A percentile compares a stretch with the other conserved stretches of the same genome.
Evolutionary conservation across 1,140 invertebrate genomes (phyloP).

Genomic region (Pinna nobilis): DNA sequence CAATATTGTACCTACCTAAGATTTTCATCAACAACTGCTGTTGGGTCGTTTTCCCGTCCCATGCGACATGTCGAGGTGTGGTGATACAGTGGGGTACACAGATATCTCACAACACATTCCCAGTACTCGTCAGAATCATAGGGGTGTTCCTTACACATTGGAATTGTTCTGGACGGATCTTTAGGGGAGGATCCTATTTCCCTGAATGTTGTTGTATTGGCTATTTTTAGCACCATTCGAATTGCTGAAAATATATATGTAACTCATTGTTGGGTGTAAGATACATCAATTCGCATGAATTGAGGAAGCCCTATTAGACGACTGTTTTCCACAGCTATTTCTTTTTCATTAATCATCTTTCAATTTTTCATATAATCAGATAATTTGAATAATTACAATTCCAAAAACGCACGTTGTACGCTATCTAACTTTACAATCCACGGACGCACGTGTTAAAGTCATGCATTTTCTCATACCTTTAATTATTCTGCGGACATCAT

Average conservation of each 20-base stretch:
- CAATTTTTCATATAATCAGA: no score
- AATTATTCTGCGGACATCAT: slow-evolving; percentile 50
- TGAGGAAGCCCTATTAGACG: no score
- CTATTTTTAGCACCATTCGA: not conserved
- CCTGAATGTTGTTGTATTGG: not conserved
- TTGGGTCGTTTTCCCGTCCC: slow-evolving; percentile 88
- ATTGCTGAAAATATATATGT: not conserved
- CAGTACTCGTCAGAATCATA: slow-evolving; percentile 64
- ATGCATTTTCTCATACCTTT: no score
- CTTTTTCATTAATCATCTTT: no score
- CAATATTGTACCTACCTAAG: no score
- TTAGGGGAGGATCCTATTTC: not conserved
- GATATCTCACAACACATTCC: slow-evolving; percentile 64
- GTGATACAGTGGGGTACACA: slow-evolving; percentile 84
- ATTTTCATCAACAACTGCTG: slow-evolving; percentile 90
- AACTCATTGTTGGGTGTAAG: no score
- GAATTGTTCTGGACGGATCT: not conserved
- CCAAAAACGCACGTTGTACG: no score
- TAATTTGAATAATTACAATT: no score
- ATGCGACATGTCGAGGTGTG: slow-evolving; percentile 93
- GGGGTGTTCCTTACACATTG: not conserved
- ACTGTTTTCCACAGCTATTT: no score
- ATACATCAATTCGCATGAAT: no score
- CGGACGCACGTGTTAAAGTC: no score
- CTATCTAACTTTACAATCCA: no score